Evolutionary conservation across 2,797 vertebrate genomes (phyloP), one percentile per base, ranked within the genome.

Genomic region (Ispidina picta): DNA sequence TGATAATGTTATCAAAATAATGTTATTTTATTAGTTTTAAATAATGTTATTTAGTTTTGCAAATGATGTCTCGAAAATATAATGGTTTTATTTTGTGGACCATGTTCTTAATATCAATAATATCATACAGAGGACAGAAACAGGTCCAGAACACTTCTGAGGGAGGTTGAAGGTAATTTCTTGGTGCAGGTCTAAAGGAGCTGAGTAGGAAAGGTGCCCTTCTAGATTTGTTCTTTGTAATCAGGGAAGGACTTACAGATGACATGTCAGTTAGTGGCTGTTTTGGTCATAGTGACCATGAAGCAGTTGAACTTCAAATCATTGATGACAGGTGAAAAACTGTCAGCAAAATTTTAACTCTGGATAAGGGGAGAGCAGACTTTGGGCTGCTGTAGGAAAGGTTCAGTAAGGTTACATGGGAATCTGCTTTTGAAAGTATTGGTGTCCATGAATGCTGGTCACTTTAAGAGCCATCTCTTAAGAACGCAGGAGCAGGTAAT

Each of bases 131-230:
- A 1, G 3, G 25, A 46, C 25, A 62, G 2, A 60, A 48, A 60
- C 16, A 22, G 6, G 8, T 43, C 29, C 15, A 54, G 28, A 8
- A 62, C 52, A 48, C 10, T 48, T 20, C 48, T 62, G 43, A 63
- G 58, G 5, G 3, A 18, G 5, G 0, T n/a, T 3, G 3, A 62
- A 48, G 9, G 6, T 65, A 62, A 37, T 2, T 48, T 58, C 13
- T n/a, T 35, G 23, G 4, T 62, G 2, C 20, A 19, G 0, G 0
- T 29, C 35, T 33, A 52, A 63, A 10, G 29, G 29, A 55, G 52
- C 19, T 10, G 22, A 49, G 48, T 49, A 49, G 23, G 48, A 26
- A 49, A 49, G 23, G 25, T 26, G 48, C 13, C 48, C 23, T 49
- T 49, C 48, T 26, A 9, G 48, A 26, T 49, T 49, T 49, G 23